A percentile compares a stretch with the other conserved stretches of the same genome.
Conservation (phyloP, 1,140 invertebrate genomes). For the Drosophila hydei region DNA sequence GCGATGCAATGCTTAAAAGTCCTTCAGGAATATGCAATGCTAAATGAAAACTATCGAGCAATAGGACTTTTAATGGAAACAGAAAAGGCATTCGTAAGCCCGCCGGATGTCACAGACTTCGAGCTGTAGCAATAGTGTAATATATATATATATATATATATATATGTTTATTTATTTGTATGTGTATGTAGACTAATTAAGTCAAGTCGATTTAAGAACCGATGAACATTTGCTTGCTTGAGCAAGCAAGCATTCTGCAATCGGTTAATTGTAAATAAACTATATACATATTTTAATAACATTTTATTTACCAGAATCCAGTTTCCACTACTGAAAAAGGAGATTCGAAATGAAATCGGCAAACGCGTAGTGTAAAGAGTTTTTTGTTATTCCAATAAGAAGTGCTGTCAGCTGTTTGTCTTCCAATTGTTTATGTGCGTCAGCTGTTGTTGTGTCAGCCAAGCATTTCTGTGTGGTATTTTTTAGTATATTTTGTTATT, state of each 20-base stretch:
- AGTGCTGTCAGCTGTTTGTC: constrained; percentile 11
- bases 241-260: too few relatives aligned
- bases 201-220: neutral
- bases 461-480: constrained; percentile 8
- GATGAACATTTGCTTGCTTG: too few relatives aligned
- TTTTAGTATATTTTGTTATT: constrained; percentile 18
- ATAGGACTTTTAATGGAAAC: constrained; percentile 61
- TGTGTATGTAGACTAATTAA: neutral
- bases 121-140: constrained; percentile 13
- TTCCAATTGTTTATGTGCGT: neutral
- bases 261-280: too few relatives aligned
- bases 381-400: neutral
- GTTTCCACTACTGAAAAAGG: too few relatives aligned
- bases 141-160: too few relatives aligned
- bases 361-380: neutral
- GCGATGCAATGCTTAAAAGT: constrained; percentile 52
- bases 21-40: constrained; percentile 66
- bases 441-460: neutral
- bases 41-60: constrained; percentile 65
- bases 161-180: neutral
- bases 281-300: too few relatives aligned
- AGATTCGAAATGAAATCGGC: too few relatives aligned
- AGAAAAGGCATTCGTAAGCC: constrained; percentile 50
- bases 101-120: constrained; percentile 41
- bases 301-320: neutral